phyloP scores from a whole-genome alignment of 2,888 invertebrate species.

The Sesamia inferens region DNA sequence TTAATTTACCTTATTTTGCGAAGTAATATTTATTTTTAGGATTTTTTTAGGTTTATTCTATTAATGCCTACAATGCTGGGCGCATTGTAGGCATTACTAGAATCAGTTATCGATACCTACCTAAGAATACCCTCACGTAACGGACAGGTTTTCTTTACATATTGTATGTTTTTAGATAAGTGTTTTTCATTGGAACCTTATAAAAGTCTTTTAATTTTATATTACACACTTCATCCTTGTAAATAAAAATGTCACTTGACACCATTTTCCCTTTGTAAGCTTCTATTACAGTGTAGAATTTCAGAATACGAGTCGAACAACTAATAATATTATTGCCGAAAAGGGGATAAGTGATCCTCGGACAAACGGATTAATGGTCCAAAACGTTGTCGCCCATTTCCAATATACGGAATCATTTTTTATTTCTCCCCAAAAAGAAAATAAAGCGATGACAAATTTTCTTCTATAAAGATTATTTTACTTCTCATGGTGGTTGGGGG shows the following conservation, averaged over 20 bases:
- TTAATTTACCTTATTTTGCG: too few relatives aligned
- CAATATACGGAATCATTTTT: constrained; percentile 50
- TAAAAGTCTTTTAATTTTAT: not conserved
- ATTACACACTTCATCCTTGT: not conserved
- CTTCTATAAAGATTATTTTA: constrained; percentile 15
- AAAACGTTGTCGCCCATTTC: constrained; percentile 43
- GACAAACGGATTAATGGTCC: constrained; percentile 57
- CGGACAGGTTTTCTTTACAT: too few relatives aligned
- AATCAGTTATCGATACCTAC: too few relatives aligned
- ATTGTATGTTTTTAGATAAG: too few relatives aligned
- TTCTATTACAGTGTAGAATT: constrained; percentile 43
- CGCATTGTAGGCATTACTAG: too few relatives aligned
- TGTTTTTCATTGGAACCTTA: not conserved
- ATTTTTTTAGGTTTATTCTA: too few relatives aligned
- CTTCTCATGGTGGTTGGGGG: constrained; percentile 3
- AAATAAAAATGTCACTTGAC: constrained; percentile 16
- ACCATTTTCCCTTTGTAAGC: constrained; percentile 27
- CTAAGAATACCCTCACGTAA: too few relatives aligned
- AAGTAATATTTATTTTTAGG: too few relatives aligned
- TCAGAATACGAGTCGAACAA: constrained; percentile 16
- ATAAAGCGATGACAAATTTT: constrained; percentile 25
- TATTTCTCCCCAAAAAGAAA: constrained; percentile 32
- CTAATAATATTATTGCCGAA: constrained; percentile 53
- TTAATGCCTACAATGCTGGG: too few relatives aligned
- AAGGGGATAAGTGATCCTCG: constrained; percentile 57